phyloP scores from a whole-genome alignment of 2,888 invertebrate genomes.

The Cryptus viduatorius region DNA sequence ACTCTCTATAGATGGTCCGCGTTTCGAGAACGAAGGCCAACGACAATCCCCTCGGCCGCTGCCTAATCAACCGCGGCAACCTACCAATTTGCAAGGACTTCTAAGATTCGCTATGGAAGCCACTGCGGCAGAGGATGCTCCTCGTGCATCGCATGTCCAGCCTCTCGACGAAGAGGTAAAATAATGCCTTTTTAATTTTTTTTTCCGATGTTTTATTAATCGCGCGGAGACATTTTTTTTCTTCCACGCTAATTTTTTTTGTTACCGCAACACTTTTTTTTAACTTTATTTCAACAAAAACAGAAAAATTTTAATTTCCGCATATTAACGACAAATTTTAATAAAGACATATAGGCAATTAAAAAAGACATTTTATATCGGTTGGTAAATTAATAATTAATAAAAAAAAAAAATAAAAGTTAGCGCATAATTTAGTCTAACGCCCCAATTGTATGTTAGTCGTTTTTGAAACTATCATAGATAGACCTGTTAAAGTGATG shows the following conservation, averaged over 20 bases:
- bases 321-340: too few species aligned
- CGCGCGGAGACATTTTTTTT: not conserved
- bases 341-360: too few species aligned
- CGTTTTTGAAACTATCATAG: not conserved
- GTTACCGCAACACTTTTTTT: too few species aligned
- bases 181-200: not conserved
- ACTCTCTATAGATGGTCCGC: constrained; percentile 81
- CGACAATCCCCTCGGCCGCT: constrained; percentile 65
- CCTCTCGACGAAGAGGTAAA: constrained; percentile 89
- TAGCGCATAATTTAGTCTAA: not conserved
- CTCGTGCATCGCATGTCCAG: constrained; percentile 85
- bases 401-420: too few species aligned
- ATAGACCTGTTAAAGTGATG: not conserved
- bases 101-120: constrained; percentile 90
- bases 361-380: too few species aligned
- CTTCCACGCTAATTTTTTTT: too few species aligned
- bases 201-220: not conserved
- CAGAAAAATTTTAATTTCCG: too few species aligned
- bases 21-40: constrained; percentile 67
- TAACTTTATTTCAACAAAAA: too few species aligned
- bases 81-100: constrained; percentile 87
- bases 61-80: constrained; percentile 81
- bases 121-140: constrained; percentile 87
- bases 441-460: not conserved
- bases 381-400: too few species aligned